Conservation (phyloP, 2,888 invertebrate species). For the Onchidella celtica region DNA sequence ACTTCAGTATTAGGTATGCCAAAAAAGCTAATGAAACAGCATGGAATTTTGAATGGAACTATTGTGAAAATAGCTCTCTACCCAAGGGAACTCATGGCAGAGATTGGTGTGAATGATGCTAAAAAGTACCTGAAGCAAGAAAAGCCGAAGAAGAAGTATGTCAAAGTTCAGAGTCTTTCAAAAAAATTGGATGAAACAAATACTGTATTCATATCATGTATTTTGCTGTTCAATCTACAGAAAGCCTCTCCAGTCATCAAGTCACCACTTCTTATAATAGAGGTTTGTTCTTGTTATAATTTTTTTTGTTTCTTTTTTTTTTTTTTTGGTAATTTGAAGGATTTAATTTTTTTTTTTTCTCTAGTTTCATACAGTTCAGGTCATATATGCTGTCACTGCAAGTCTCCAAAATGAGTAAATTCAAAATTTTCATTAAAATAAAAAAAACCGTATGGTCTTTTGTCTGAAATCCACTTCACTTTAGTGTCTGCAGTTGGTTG, state of each 20-base stretch:
- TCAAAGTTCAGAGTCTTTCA: slow-evolving; percentile 67
- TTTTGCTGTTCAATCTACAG: slow-evolving; percentile 71
- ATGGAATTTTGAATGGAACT: slow-evolving; percentile 71
- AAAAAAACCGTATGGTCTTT: not conserved
- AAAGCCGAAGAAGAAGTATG: slow-evolving; percentile 48
- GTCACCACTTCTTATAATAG: slow-evolving; percentile 51
- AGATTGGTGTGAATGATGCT: slow-evolving; percentile 34
- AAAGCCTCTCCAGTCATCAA: slow-evolving; percentile 53
- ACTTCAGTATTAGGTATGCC: slow-evolving; percentile 71
- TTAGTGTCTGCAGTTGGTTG: not conserved
- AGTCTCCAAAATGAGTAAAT: too few relatives aligned
- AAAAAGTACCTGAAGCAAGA: slow-evolving; percentile 21
- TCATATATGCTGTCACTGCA: too few relatives aligned
- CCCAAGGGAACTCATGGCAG: slow-evolving; percentile 23
- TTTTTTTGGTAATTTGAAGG: too few relatives aligned
- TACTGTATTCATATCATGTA: slow-evolving; percentile 69
- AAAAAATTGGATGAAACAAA: slow-evolving; percentile 60
- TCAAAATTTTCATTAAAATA: too few relatives aligned
- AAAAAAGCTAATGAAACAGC: slow-evolving; percentile 64
- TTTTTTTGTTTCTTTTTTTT: too few relatives aligned
- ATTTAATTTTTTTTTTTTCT: too few relatives aligned
- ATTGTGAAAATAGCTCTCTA: slow-evolving; percentile 64
- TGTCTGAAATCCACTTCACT: not conserved
- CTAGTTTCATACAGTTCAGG: too few relatives aligned
- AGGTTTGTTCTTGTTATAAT: too few relatives aligned